Conservation (phyloP, 2,113 vertebrate genomes). For the Axis porcinus region DNA sequence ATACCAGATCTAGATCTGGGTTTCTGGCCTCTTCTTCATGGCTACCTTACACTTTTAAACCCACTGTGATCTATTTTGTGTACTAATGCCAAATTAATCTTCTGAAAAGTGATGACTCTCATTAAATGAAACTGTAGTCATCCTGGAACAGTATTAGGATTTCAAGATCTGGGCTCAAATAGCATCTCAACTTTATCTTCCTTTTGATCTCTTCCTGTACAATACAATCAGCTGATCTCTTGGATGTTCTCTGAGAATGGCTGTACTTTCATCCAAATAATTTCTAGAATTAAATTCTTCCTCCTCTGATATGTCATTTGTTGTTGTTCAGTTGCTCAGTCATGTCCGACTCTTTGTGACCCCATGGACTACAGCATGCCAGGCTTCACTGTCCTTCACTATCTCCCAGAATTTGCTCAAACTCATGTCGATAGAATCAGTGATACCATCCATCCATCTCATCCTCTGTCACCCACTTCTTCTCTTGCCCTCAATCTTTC, state of each 20-base stretch:
- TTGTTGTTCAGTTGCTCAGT: neutral
- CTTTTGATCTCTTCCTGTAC: neutral
- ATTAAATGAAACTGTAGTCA: neutral
- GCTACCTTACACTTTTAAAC: neutral
- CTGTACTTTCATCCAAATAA: neutral
- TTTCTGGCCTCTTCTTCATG: neutral
- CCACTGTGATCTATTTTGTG: neutral
- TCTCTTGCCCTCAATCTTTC: neutral
- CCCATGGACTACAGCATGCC: neutral
- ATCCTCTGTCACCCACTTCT: neutral
- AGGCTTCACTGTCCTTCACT: neutral
- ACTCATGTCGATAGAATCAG: neutral
- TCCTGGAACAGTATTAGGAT: neutral
- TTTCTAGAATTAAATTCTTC: constrained; percentile 16
- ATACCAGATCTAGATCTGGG: neutral
- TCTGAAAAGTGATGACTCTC: neutral
- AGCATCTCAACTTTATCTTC: neutral
- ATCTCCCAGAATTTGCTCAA: neutral
- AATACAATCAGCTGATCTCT: neutral
- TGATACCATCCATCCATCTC: neutral
- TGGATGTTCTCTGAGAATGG: neutral
- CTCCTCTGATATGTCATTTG: neutral
- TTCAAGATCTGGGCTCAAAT: neutral
- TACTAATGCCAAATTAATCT: neutral
- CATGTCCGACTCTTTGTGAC: neutral